A percentile compares a stretch with the other conserved stretches of the same genome.
Evolutionary conservation across 2,113 vertebrate genomes (phyloP).

Genomic region (Naja naja): DNA sequence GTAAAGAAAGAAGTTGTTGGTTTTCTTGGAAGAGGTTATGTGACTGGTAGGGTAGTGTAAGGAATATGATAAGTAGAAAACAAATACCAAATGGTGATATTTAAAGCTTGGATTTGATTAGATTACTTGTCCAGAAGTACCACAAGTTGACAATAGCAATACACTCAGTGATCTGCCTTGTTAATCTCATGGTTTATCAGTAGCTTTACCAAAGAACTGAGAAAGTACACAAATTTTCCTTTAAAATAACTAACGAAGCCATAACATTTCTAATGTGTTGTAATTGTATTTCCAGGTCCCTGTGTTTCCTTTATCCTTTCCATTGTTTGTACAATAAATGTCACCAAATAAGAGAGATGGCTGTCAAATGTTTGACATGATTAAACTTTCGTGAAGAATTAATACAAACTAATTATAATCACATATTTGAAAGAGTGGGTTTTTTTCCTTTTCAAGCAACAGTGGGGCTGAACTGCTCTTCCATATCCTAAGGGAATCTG

Average conservation of each 20-base stretch:
- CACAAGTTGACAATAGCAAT: too few species aligned
- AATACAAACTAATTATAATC: background rate
- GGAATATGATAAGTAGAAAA: background rate
- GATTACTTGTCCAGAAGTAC: background rate
- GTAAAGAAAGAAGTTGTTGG: background rate
- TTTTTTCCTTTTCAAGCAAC: background rate
- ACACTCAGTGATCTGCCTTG: background rate
- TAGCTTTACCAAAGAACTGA: background rate
- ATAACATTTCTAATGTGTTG: background rate
- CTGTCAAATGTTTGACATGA: background rate
- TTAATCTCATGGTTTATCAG: background rate
- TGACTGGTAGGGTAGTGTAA: background rate
- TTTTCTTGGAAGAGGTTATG: background rate
- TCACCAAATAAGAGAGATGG: background rate
- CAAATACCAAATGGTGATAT: background rate
- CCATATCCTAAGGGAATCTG: background rate
- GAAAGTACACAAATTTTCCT: background rate
- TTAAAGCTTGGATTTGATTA: background rate
- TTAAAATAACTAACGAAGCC: background rate
- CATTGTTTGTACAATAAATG: background rate
- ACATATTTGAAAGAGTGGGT: background rate
- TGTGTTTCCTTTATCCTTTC: background rate
- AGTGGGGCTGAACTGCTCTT: background rate
- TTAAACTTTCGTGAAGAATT: background rate
- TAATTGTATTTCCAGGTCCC: background rate